phyloP scores from a whole-genome alignment of 2,113 vertebrate genomes.

The Prunella himalayana region DNA sequence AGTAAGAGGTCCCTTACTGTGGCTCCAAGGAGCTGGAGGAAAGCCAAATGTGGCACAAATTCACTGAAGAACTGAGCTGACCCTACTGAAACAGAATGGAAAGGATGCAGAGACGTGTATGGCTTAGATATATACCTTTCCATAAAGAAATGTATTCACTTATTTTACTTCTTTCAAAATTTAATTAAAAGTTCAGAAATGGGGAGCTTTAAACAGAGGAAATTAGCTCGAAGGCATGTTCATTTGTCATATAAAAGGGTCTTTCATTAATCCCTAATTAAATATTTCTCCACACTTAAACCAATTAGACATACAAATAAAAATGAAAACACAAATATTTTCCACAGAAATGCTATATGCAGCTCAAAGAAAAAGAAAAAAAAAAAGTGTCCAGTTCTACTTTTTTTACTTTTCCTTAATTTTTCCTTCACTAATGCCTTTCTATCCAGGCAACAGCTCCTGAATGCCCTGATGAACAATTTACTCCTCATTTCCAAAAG shows the following conservation, averaged over 20 bases:
- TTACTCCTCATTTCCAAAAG: neutral
- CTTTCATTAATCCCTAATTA: conserved; percentile 40
- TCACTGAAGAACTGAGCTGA: neutral
- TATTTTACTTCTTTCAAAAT: neutral
- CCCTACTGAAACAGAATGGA: neutral
- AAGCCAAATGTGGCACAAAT: neutral
- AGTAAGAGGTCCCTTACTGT: neutral
- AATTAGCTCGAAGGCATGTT: neutral
- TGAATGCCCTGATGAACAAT: neutral
- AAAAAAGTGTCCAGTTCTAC: neutral
- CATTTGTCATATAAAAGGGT: neutral
- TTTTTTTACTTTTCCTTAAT: neutral
- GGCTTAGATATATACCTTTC: neutral
- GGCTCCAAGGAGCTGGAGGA: neutral
- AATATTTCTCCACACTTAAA: conserved; percentile 4
- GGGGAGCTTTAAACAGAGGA: neutral
- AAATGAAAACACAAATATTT: neutral
- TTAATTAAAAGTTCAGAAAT: neutral
- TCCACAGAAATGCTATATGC: neutral
- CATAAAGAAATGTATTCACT: neutral
- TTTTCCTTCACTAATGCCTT: neutral
- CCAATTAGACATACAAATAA: neutral
- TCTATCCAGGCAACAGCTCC: neutral
- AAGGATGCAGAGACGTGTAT: neutral
- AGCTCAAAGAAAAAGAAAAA: neutral